phyloP scores from a whole-genome alignment of 1,140 invertebrate species.

The Penaeus chinensis region DNA sequence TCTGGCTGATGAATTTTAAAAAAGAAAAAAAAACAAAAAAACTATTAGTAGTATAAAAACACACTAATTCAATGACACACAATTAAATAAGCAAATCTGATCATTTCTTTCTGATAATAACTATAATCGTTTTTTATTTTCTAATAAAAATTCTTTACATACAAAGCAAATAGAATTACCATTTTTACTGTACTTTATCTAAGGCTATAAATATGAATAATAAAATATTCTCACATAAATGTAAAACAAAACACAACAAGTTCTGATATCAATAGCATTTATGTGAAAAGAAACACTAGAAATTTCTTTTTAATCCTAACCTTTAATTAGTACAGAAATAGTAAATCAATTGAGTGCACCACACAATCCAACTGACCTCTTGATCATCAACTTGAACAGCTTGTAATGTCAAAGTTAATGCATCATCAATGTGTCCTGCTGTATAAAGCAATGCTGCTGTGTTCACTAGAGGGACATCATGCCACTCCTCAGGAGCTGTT shows the following conservation, averaged over 20 bases:
- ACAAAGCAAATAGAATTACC: too few relatives aligned
- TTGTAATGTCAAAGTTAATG: constrained; percentile 72
- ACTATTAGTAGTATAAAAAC: neutral
- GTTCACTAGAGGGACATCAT: constrained; percentile 75
- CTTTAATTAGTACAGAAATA: neutral
- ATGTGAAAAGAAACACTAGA: too few relatives aligned
- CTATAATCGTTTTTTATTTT: neutral
- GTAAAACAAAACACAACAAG: too few relatives aligned
- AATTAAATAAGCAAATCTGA: too few relatives aligned
- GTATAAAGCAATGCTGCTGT: constrained; percentile 75
- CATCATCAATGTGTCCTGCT: constrained; percentile 76
- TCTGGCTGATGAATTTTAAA: constrained; percentile 72
- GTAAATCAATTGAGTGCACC: neutral
- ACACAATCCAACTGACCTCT: constrained; percentile 71
- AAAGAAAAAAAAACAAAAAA: neutral
- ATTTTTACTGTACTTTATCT: too few relatives aligned
- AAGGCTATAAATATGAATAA: too few relatives aligned
- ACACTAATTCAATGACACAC: neutral
- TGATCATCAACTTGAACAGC: constrained; percentile 74
- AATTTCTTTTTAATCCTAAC: too few relatives aligned
- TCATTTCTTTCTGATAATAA: neutral
- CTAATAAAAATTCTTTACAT: too few relatives aligned
- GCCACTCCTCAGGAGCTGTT: constrained; percentile 70
- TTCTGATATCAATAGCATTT: too few relatives aligned
- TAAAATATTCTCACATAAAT: too few relatives aligned